phyloP scores from a whole-genome alignment of 2,797 vertebrate species.

The Enteromius treurensis region DNA sequence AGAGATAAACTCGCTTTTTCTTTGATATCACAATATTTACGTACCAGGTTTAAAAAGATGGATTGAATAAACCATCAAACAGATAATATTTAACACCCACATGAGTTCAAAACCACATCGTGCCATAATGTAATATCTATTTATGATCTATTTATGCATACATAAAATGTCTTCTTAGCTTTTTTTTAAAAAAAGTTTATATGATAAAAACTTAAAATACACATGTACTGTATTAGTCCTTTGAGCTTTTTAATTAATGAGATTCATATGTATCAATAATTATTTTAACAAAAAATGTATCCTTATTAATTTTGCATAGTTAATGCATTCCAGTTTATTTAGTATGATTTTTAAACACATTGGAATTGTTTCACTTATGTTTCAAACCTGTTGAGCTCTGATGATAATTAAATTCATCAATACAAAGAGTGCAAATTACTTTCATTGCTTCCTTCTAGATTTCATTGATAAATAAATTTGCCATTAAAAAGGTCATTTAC shows the following conservation, averaged over 20 bases:
- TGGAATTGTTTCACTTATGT: neutral
- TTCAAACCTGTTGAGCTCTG: neutral
- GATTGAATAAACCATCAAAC: neutral
- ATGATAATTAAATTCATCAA: neutral
- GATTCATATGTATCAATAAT: neutral
- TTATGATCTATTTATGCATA: neutral
- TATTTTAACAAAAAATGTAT: neutral
- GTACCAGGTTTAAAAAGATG: neutral
- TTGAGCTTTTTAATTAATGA: neutral
- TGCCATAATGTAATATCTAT: no score
- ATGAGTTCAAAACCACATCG: neutral
- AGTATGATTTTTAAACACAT: neutral
- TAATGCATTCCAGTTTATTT: neutral
- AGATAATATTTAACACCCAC: neutral
- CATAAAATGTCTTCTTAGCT: no score
- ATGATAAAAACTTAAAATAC: neutral
- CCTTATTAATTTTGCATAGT: neutral
- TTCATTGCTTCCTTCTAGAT: conserved; percentile 16
- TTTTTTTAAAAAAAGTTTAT: neutral
- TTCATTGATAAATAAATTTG: conserved; percentile 16
- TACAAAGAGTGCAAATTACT: conserved; percentile 8
- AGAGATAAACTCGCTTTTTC: neutral
- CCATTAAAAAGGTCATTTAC: conserved; percentile 19
- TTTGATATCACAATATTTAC: neutral
- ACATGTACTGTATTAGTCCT: neutral